phyloP scores from a whole-genome alignment of 2,113 vertebrate species.

The Atherinomorus stipes region DNA sequence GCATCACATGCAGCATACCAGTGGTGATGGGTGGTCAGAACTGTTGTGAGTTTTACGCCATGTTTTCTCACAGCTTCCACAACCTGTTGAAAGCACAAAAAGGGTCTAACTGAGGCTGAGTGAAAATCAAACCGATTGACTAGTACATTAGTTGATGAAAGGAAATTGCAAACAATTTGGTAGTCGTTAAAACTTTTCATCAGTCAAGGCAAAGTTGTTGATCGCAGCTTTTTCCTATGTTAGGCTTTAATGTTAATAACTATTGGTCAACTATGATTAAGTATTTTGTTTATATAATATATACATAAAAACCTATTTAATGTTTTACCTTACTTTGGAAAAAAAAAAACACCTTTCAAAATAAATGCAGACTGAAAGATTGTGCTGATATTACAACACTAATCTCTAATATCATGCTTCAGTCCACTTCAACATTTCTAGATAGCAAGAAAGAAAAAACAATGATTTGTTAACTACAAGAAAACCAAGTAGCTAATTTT shows the following conservation, averaged over 20 bases:
- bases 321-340: no score
- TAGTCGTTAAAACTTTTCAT: neutral
- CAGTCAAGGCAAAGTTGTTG: neutral
- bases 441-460: no score
- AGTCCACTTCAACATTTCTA: no score
- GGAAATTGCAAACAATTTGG: neutral
- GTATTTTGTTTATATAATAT: neutral
- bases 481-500: neutral
- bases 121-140: neutral
- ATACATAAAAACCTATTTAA: neutral
- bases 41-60: constrained; percentile 89
- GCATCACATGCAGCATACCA: constrained; percentile 82
- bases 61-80: constrained; percentile 90
- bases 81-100: constrained; percentile 82
- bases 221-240: neutral
- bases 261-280: no score
- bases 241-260: neutral
- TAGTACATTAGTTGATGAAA: neutral
- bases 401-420: no score
- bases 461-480: no score
- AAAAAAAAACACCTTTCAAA: no score
- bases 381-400: no score
- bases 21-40: constrained; percentile 98
- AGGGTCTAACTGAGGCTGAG: neutral
- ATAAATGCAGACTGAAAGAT: no score